Evolutionary conservation across 2,797 vertebrate genomes (phyloP), one percentile per base, ranked within the genome.

Genomic region (Syndactyla subalaris): DNA sequence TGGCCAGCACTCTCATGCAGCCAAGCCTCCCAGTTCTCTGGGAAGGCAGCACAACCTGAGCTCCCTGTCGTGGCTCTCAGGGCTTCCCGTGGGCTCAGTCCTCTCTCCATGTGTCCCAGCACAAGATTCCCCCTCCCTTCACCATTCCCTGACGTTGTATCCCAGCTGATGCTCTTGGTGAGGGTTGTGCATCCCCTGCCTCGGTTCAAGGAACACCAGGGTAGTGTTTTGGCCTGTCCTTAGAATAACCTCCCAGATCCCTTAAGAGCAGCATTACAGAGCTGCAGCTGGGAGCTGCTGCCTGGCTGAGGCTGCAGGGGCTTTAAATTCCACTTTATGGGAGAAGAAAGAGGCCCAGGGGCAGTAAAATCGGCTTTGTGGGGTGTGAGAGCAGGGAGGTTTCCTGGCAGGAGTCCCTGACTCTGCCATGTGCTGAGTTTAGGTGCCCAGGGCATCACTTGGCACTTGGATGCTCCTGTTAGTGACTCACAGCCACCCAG

Each of bases 81-180:
- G 43, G 49, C 54, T 54, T 39, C 46, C 34, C 9, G 0, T 19
- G 68, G 61, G 54, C 77, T 54, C 68, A 34, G 52, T 8, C 7
- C 34, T 68, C 55, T 32, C 30, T 70, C 18, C 24, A 12, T 0
- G 1, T 16, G 63, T 21, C 41, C 7, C 59, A 55, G 30, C 4
- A 9, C 8, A 2, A 10, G 30, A 20, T 27, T 36, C 20, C 52
- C 39, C 5, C 0, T 68, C 48, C 39, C 46, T 26, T 9, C 54
- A 16, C 22, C 41, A 1, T 19, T n/a, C 18, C 27, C 41, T 43
- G 58, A 9, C 12, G 1, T 1, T 30, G 26, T 54, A 46, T 24
- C 48, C 1, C 9, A 17, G 3, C 4, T 52, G 70, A 2, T 23
- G 34, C 34, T 27, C 0, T 0, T 34, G 77, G 18, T 17, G 36